Conservation (phyloP, 2,888 invertebrate species). For the Melanchra persicariae region DNA sequence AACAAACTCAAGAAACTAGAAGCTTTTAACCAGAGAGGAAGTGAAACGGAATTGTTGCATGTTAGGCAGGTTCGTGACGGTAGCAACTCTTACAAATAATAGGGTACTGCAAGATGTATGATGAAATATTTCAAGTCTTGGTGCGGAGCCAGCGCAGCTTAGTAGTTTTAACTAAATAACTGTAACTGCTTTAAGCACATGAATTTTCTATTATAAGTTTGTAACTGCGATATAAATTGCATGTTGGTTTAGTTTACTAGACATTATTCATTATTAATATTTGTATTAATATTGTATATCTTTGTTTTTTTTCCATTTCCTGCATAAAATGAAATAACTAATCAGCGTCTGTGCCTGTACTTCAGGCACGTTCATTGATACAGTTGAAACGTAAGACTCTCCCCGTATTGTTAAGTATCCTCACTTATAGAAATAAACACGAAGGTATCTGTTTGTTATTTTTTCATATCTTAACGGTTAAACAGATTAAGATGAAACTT, state of each 20-base stretch:
- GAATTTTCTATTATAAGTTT: conserved; percentile 20
- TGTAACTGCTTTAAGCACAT: conserved; percentile 22
- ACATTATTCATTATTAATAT: conserved; percentile 11
- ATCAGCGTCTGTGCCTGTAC: too few species aligned
- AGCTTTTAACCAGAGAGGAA: conserved; percentile 83
- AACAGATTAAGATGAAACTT: too few species aligned
- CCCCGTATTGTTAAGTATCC: too few species aligned
- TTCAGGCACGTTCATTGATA: background rate
- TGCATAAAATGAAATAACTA: background rate
- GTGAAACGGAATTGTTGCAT: conserved; percentile 78
- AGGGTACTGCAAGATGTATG: conserved; percentile 37
- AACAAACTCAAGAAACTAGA: conserved; percentile 83
- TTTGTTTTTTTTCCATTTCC: background rate
- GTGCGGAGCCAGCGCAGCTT: conserved; percentile 17
- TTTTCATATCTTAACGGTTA: too few species aligned
- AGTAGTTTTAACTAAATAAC: too few species aligned
- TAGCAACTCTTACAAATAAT: conserved; percentile 47
- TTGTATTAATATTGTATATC: too few species aligned
- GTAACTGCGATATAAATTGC: conserved; percentile 15
- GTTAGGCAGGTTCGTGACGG: conserved; percentile 60
- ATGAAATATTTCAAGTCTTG: conserved; percentile 33
- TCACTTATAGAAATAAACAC: too few species aligned
- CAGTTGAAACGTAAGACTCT: background rate
- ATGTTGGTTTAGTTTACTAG: conserved; percentile 11
- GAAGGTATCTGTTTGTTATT: too few species aligned